A percentile compares a stretch with the other conserved stretches of the same genome.
These are phyloP conservation scores for Procambarus virginalis DNA, from an alignment of 1,140 invertebrate genomes.

Conservation along the genomic window DNA sequence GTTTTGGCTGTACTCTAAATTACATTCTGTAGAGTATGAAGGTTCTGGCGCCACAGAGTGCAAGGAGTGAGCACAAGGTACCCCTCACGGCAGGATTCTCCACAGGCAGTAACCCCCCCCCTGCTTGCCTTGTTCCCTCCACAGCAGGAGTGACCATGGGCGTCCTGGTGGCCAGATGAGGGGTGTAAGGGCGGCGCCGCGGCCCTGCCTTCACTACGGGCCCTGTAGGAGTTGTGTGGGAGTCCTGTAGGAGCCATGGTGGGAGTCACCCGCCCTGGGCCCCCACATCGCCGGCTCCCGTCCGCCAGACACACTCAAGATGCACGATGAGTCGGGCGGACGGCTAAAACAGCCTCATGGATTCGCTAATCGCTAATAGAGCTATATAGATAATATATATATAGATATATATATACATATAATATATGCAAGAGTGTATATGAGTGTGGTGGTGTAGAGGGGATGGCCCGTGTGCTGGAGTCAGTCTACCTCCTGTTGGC, in stretches of 20 bases:
- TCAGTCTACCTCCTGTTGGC: slow-evolving; percentile 33
- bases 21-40: too few relatives aligned
- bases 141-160: slow-evolving; percentile 18
- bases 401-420: slow-evolving; percentile 42
- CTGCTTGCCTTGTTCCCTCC: neutral
- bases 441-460: slow-evolving; percentile 12
- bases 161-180: neutral
- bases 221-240: too few relatives aligned
- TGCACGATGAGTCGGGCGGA: slow-evolving; percentile 55
- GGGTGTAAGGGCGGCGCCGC: neutral
- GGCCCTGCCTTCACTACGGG: neutral
- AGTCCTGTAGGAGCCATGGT: slow-evolving; percentile 17
- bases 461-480: slow-evolving; percentile 41
- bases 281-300: slow-evolving; percentile 12
- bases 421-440: slow-evolving; percentile 33
- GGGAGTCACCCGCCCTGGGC: neutral
- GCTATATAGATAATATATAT: slow-evolving; percentile 40
- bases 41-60: too few relatives aligned
- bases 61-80: neutral
- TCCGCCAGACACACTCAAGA: slow-evolving; percentile 3
- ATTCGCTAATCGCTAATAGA: neutral
- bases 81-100: neutral
- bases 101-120: too few relatives aligned
- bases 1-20: too few relatives aligned
- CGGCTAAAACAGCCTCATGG: slow-evolving; percentile 18